Percentiles rank a stretch among this genome's conserved stretches.
These are phyloP conservation scores for Notarius quadriscutis DNA, from an alignment of 2,113 vertebrate species.

Conservation along the genomic window DNA sequence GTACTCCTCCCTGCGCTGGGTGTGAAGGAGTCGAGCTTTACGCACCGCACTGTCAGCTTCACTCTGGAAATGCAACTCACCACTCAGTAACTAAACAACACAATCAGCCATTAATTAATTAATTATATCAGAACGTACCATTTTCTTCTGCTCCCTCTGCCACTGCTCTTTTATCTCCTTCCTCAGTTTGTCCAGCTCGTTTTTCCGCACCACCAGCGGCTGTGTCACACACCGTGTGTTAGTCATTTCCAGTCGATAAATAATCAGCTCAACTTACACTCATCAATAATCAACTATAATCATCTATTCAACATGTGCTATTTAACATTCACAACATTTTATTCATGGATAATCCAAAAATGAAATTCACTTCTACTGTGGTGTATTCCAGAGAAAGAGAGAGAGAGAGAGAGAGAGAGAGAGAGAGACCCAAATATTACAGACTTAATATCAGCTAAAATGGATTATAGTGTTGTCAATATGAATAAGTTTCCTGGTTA, in stretches of 20 bases:
- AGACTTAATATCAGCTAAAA: background rate
- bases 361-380: background rate
- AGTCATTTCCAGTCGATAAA: background rate
- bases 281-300: background rate
- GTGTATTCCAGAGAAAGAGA: background rate
- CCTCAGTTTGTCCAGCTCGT: constrained; percentile 91
- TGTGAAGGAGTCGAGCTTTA: constrained; percentile 82
- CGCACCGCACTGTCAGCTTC: constrained; percentile 83
- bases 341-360: background rate
- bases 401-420: background rate
- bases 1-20: constrained; percentile 88
- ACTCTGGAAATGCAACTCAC: constrained; percentile 70
- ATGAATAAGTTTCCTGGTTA: background rate
- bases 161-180: constrained; percentile 96
- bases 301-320: background rate
- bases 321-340: background rate
- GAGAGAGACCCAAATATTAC: background rate
- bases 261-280: background rate
- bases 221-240: constrained; percentile 52
- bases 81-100: background rate
- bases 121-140: constrained; percentile 69
- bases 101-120: background rate
- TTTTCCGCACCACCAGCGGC: constrained; percentile 92
- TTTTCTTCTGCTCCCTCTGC: constrained; percentile 94
- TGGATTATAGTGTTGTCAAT: background rate